Conservation (phyloP, 2,797 vertebrate species). For the Sebastes umbrosus region DNA sequence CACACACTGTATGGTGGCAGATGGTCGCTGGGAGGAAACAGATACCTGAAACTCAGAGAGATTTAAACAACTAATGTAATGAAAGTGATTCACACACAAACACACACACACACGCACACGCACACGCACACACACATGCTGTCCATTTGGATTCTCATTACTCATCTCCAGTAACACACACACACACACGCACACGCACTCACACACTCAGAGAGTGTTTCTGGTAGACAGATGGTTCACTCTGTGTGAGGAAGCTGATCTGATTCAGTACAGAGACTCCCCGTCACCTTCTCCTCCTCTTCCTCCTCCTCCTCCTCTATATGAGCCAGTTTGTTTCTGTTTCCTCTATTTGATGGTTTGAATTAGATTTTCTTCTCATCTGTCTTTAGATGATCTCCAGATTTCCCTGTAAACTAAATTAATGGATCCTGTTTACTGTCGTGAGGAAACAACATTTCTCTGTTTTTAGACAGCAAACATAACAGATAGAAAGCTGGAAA, state of each 20-base stretch:
- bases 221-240: conserved; percentile 61
- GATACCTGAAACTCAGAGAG: conserved; percentile 25
- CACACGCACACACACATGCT: background rate
- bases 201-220: background rate
- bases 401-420: background rate
- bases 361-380: background rate
- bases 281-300: conserved; percentile 12
- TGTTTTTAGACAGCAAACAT: too few relatives aligned
- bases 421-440: background rate
- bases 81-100: conserved; percentile 28
- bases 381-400: background rate
- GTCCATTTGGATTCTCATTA: too few relatives aligned
- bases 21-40: conserved; percentile 46
- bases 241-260: conserved; percentile 63
- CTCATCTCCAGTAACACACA: background rate
- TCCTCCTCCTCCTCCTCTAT: background rate
- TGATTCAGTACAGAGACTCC: conserved; percentile 46
- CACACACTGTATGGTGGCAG: conserved; percentile 29
- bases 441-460: background rate
- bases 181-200: background rate
- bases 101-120: background rate
- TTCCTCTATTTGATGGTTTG: background rate
- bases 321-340: background rate
- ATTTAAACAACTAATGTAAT: conserved; percentile 41
- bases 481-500: too few relatives aligned